Percentiles rank a stretch among this genome's conserved stretches.
Evolutionary conservation across 2,797 vertebrate genomes (phyloP).

Genomic region (Mus minutoides): DNA sequence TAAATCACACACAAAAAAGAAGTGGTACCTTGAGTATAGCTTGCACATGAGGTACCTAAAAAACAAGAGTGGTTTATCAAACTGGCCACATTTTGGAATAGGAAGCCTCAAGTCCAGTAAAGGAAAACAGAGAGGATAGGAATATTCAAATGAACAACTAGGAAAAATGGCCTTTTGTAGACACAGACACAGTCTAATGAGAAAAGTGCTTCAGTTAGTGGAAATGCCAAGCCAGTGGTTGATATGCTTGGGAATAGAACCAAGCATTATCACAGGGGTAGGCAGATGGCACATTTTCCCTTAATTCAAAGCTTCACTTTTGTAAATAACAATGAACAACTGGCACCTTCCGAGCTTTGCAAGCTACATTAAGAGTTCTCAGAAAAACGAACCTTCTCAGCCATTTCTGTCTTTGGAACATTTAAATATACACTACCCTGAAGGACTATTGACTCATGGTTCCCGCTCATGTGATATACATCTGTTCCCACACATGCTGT

Average conservation of each 20-base stretch:
- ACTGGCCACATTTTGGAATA: not conserved
- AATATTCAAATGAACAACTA: slow-evolving; percentile 62
- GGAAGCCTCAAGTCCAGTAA: not conserved
- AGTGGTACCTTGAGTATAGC: not conserved
- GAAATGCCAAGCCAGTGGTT: slow-evolving; percentile 81
- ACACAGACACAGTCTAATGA: slow-evolving; percentile 73
- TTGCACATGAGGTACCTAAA: not conserved
- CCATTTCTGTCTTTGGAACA: slow-evolving; percentile 37
- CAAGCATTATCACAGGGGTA: slow-evolving; percentile 69
- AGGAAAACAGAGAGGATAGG: not conserved
- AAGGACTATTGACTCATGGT: slow-evolving; percentile 28
- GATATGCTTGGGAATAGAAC: slow-evolving; percentile 79
- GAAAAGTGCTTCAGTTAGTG: slow-evolving; percentile 75
- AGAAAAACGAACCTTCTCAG: slow-evolving; percentile 53
- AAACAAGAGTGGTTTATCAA: slow-evolving; percentile 20
- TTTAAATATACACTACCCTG: not conserved
- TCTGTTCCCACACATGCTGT: not conserved
- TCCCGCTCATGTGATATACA: not conserved
- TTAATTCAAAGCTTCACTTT: slow-evolving; percentile 80
- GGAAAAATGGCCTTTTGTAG: slow-evolving; percentile 57
- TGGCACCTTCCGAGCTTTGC: slow-evolving; percentile 68
- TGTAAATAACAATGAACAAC: slow-evolving; percentile 83
- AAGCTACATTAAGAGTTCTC: slow-evolving; percentile 53
- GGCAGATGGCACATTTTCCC: slow-evolving; percentile 76
- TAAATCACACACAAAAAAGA: not conserved